A percentile compares a stretch with the other conserved stretches of the same genome.
These are phyloP conservation scores for Hoplias malabaricus DNA, from an alignment of 2,113 vertebrate genomes.

Conservation along the genomic window DNA sequence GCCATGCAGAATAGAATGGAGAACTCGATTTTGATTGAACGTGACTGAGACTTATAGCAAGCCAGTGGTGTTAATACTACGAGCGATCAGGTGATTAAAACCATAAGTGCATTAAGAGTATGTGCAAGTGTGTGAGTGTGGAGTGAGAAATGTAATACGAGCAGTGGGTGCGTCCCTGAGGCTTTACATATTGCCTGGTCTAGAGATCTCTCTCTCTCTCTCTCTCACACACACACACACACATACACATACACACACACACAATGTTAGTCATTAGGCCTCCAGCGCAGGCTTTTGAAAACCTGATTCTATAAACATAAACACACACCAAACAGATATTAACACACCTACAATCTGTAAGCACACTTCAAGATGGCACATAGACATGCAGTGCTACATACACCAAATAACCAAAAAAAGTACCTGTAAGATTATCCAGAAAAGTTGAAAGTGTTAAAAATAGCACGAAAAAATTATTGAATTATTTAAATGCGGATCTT, in stretches of 20 bases:
- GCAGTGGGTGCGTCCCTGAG: constrained; percentile 37
- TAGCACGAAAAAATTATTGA: no score
- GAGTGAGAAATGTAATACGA: constrained; percentile 54
- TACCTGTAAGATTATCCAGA: no score
- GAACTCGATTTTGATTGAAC: constrained; percentile 35
- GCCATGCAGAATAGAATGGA: background rate
- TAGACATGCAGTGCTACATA: background rate
- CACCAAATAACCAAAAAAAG: background rate
- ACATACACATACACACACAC: background rate
- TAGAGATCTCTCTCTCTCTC: constrained; percentile 37
- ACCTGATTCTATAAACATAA: background rate
- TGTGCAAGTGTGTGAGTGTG: constrained; percentile 39
- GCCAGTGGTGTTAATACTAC: constrained; percentile 53
- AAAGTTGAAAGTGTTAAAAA: no score
- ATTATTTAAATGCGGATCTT: no score
- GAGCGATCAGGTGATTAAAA: constrained; percentile 63
- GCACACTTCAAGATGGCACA: background rate
- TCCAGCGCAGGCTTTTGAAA: background rate
- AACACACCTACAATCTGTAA: background rate
- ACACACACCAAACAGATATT: background rate
- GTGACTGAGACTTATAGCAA: constrained; percentile 57
- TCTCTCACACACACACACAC: constrained; percentile 40
- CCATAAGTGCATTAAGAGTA: constrained; percentile 53
- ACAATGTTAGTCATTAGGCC: background rate
- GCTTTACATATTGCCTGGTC: constrained; percentile 32